These are phyloP conservation scores for Tipula lateralis DNA, from an alignment of 2,888 invertebrate species.

Conservation along the genomic window DNA sequence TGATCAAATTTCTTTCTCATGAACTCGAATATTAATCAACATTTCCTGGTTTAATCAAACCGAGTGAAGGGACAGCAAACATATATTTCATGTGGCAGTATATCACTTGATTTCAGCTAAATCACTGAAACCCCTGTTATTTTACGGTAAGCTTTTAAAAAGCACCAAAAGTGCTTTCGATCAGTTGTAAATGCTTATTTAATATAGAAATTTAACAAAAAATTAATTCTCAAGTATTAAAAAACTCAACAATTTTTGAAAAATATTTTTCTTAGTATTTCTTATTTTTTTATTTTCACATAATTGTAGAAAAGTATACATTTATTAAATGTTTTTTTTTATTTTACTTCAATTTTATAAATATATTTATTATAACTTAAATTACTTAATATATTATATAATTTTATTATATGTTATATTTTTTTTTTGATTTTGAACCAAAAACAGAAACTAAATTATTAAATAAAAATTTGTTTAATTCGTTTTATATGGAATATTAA, in stretches of 20 bases:
- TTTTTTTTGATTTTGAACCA: neutral
- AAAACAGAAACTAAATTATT: neutral
- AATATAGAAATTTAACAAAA: no score
- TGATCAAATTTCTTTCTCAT: no score
- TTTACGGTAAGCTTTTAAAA: no score
- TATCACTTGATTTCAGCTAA: no score
- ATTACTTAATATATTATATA: neutral
- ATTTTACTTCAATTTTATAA: neutral
- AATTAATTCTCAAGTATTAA: no score
- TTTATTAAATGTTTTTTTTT: neutral
- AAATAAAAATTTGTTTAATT: neutral
- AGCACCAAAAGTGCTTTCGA: no score
- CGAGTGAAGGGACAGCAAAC: no score
- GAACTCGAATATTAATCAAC: no score
- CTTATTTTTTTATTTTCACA: neutral
- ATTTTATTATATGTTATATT: neutral
- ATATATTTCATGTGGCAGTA: no score
- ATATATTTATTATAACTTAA: neutral
- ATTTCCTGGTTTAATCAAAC: no score
- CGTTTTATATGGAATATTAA: neutral
- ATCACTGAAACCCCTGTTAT: no score
- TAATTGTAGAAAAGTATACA: constrained; percentile 20
- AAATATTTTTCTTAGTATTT: neutral
- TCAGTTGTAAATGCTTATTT: no score
- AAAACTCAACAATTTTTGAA: neutral